Percentiles rank a stretch among this genome's conserved stretches.
These are phyloP conservation scores for Columba livia DNA, from an alignment of 2,113 vertebrate species.

Conservation along the genomic window DNA sequence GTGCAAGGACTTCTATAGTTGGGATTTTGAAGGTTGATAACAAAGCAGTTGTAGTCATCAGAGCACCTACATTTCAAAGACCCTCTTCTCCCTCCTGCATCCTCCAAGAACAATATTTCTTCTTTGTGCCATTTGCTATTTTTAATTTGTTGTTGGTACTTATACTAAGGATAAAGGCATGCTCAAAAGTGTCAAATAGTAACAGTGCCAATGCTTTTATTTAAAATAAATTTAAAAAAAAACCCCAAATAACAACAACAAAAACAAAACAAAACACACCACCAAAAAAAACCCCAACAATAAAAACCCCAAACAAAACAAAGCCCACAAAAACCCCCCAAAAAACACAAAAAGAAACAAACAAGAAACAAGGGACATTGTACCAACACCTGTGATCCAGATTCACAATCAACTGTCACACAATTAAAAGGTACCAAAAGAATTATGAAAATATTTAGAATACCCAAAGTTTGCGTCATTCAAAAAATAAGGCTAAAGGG, in stretches of 20 bases:
- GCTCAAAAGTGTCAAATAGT: not conserved
- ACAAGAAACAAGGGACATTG: not conserved
- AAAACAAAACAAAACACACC: no score
- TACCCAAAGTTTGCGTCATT: conserved; percentile 49
- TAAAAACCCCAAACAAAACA: no score
- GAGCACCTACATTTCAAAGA: not conserved
- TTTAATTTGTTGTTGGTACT: not conserved
- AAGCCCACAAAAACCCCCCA: no score
- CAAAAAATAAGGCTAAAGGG: conserved; percentile 69
- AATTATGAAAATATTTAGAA: not conserved
- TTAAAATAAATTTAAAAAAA: no score
- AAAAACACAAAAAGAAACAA: not conserved
- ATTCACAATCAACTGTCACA: not conserved
- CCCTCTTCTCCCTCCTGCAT: fast-evolving
- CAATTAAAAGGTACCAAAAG: not conserved
- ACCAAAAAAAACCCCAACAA: not conserved
- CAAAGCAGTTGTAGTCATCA: not conserved
- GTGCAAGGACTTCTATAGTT: not conserved
- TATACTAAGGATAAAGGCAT: not conserved
- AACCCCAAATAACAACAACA: no score
- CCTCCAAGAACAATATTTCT: not conserved
- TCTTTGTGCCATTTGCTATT: not conserved
- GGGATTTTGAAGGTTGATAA: not conserved
- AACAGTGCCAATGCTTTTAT: not conserved
- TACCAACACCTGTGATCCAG: not conserved